Evolutionary conservation across 2,113 vertebrate species (phyloP).

Genomic region (Phrynosoma blainvillii): DNA sequence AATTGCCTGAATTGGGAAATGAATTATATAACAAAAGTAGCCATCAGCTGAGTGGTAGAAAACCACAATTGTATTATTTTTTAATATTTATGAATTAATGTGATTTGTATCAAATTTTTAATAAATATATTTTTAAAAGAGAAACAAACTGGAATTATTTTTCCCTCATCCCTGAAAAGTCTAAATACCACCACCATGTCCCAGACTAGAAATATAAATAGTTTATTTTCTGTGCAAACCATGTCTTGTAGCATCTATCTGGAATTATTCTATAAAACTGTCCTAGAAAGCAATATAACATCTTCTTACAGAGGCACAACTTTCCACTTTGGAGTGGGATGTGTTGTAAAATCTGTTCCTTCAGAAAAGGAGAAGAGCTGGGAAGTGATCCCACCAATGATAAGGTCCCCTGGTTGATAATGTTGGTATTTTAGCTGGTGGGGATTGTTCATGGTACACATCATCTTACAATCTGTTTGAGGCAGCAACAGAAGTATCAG

Average conservation of each 20-base stretch:
- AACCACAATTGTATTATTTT: too few relatives aligned
- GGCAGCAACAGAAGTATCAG: neutral
- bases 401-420: neutral
- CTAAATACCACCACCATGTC: too few relatives aligned
- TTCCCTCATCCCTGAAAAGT: too few relatives aligned
- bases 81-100: too few relatives aligned
- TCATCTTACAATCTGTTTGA: neutral
- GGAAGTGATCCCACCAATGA: slow-evolving; percentile 2
- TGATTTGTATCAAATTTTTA: too few relatives aligned
- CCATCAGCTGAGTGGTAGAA: too few relatives aligned
- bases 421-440: neutral
- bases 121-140: too few relatives aligned
- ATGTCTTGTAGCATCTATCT: too few relatives aligned
- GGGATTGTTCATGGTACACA: neutral
- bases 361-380: neutral
- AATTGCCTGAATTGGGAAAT: too few relatives aligned
- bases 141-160: too few relatives aligned
- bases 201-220: too few relatives aligned
- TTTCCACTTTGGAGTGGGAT: neutral
- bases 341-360: neutral
- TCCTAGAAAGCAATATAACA: neutral
- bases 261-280: neutral
- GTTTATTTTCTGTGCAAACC: neutral
- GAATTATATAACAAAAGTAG: too few relatives aligned
- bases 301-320: neutral